Base-by-base conservation (phyloP, 2,888 invertebrate species). In the Athalia circularis region DNA sequence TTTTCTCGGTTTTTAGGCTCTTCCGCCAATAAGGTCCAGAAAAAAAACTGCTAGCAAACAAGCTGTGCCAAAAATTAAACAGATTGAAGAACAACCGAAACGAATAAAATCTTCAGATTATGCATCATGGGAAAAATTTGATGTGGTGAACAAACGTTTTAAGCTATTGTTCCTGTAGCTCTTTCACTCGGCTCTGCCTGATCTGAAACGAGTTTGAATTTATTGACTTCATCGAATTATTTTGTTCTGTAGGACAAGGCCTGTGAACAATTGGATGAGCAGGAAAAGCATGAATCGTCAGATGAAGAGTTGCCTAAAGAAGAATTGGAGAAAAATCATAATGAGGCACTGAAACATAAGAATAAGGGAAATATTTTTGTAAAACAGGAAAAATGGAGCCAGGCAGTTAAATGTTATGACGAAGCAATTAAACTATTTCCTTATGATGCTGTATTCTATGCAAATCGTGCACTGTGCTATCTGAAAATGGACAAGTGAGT, bases 401-500 rank as follows among this genome's bases (percentile, higher is more conserved):
- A 96, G 82, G 99, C 99, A 0, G 95, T 98, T 79, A 91, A 93
- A 5, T 96, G 95, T 88, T 99, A 99, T 89, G 95, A 94, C 62
- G 93, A 95, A 87, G 99, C 99, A 0, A 97, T 99, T 59, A 94
- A 95, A 79, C 90, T 95, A 78, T 96, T 96, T 85, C 93, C 95
- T 7, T 93, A 94, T 88, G 94, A 97, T 88, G 94, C 97, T 3
- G 92, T 96, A 11, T 96, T 95, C 87, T 97, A 93, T 86, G 96
- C 97, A 0, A 98, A 98, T 89, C 92, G 98, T 83, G 98, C 97
- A 1, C 92, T 98, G 77, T 98, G 98, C 84, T 93, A 95, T 81
- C 91, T 98, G 8, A 97, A 96, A 90, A 93, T 94, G 83, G 93
- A 95, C 81, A 94, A 94, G 96, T 97, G 91, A 89, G 92, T 90